These are phyloP conservation scores for Ceyx melanurus DNA, from an alignment of 2,113 vertebrate genomes.

Conservation along the genomic window DNA sequence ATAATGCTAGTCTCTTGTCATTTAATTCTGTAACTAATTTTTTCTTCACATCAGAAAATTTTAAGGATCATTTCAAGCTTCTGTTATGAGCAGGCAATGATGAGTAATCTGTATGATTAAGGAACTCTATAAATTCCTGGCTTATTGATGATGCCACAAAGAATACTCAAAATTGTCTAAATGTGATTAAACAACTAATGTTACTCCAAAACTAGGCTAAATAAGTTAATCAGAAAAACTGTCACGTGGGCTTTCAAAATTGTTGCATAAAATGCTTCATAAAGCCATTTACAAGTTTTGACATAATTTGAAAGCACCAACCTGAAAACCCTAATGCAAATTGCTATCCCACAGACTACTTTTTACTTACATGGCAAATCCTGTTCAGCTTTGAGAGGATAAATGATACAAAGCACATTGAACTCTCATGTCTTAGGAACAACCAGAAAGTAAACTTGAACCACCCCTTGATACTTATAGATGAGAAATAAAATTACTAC, in stretches of 20 bases:
- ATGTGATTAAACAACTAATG: conserved; percentile 54
- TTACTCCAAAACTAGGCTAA: conserved; percentile 63
- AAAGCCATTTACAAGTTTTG: conserved; percentile 43
- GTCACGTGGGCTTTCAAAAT: not conserved
- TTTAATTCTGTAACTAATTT: conserved; percentile 73
- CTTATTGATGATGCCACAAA: conserved; percentile 68
- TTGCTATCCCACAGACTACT: not conserved
- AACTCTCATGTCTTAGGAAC: not conserved
- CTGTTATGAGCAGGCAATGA: conserved; percentile 73
- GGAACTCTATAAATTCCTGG: conserved; percentile 73
- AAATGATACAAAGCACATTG: not conserved
- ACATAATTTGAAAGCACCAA: conserved; percentile 17
- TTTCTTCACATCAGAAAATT: conserved; percentile 74
- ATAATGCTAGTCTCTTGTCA: conserved; percentile 65
- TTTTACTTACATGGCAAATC: not conserved
- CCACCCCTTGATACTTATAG: not conserved
- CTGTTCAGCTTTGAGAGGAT: not conserved
- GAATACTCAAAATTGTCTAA: conserved; percentile 54
- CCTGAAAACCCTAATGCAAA: not conserved
- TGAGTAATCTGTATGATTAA: conserved; percentile 77
- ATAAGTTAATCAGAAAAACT: conserved; percentile 70
- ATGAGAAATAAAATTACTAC: not conserved
- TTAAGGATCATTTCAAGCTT: conserved; percentile 69
- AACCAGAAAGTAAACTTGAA: not conserved
- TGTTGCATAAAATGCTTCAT: conserved; percentile 26